Base-by-base conservation (phyloP, 2,797 vertebrate genomes). In the Galagoides demidoff region DNA sequence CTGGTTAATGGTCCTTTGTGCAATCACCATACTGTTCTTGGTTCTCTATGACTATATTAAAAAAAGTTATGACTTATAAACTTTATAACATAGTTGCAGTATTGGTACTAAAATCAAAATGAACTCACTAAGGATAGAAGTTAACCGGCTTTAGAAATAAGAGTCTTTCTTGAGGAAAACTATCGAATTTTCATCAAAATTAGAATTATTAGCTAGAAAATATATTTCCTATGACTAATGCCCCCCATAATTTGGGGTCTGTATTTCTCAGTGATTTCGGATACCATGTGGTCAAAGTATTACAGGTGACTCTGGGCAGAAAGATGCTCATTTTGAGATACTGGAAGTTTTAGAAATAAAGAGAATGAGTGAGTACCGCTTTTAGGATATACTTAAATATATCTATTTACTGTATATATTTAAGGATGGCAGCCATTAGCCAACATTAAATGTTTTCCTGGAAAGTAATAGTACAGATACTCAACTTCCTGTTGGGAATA, bases 11-110 rank as follows among this genome's bases (percentile, higher is more conserved):
- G 14, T 11, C 27, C 39, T 92, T 88, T 84, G 39, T 78, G 16
- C 92, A 97, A 93, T 94, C 87, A 81, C 7, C 13, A 92, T 74
- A 37, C 71, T 89, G 27, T 27, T 92, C 55, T 92, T 73, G 52
- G 11, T 82, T 97, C 64, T 94, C 43, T 86, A 78, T 39, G 90
- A 89, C 79, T 70, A 14, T 55, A 89, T 66, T 87, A 85, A 96
- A 97, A 95, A n/a, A 95, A n/a, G 61, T 25, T 91, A 68, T 92
- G 86, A 92, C 66, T 85, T 95, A 95, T 85, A 95, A 95, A 95
- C 79, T 95, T 97, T 92, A 85, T 87, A 93, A 87, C 76, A 78
- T 5, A 86, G 82, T 61, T 74, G 59, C 34, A 96, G 34, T 91
- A 61, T 74, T 94, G 86, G 84, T 84, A 91, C 55, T 95, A 96